These are phyloP conservation scores for Oophaga pumilio DNA, from an alignment of 2,113 vertebrate species.

Conservation along the genomic window DNA sequence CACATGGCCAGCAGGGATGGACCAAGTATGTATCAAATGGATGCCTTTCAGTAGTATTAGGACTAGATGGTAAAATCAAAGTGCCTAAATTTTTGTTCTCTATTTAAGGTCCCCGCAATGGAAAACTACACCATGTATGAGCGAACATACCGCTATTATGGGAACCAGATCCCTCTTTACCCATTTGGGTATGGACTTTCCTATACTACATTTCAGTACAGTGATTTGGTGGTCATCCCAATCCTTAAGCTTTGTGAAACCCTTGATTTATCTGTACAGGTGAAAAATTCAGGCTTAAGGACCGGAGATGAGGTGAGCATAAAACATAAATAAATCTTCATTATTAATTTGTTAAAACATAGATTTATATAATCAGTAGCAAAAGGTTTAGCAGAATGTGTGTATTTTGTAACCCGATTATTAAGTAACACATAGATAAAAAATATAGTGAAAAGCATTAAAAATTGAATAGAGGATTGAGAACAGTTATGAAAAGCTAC, in stretches of 20 bases:
- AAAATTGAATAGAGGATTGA: neutral
- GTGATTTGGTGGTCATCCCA: conserved; percentile 62
- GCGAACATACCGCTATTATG: conserved; percentile 69
- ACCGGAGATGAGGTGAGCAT: conserved; percentile 67
- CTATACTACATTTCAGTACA: conserved; percentile 66
- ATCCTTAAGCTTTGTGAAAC: conserved; percentile 61
- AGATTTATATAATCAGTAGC: neutral
- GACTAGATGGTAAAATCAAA: neutral
- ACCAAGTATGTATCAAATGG: conserved; percentile 61
- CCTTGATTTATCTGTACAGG: conserved; percentile 64
- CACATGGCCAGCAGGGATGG: conserved; percentile 66
- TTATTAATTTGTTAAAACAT: neutral
- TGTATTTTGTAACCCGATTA: too few species aligned
- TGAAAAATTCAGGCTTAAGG: conserved; percentile 61
- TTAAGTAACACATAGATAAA: too few species aligned
- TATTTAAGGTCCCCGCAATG: conserved; percentile 61
- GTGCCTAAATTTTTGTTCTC: neutral
- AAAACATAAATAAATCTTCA: neutral
- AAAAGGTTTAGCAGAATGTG: too few species aligned
- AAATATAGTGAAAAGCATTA: neutral
- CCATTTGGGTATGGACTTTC: conserved; percentile 70
- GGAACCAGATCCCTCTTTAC: conserved; percentile 65
- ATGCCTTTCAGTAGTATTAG: neutral
- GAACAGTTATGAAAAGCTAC: too few species aligned
- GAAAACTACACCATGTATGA: conserved; percentile 72